A percentile compares a stretch with the other conserved stretches of the same genome.
These are phyloP conservation scores for Ditula angustiorana DNA, from an alignment of 2,888 invertebrate species.

Conservation along the genomic window DNA sequence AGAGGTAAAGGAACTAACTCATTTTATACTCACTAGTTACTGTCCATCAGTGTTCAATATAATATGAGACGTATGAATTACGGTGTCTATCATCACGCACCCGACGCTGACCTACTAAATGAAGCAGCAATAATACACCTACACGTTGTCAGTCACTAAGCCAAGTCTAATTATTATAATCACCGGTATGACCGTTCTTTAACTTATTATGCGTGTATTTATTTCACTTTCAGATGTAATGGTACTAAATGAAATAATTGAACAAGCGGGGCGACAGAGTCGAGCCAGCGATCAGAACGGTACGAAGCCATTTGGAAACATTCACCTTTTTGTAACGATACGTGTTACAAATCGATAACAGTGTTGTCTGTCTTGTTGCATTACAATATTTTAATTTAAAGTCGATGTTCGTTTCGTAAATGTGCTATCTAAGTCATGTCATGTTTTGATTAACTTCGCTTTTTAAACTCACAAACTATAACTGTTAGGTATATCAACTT, in stretches of 20 bases:
- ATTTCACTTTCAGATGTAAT: slow-evolving; percentile 92
- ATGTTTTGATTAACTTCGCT: slow-evolving; percentile 53
- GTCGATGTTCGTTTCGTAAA: slow-evolving; percentile 54
- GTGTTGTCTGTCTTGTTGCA: slow-evolving; percentile 41
- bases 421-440: slow-evolving; percentile 42
- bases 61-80: slow-evolving; percentile 1
- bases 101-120: slow-evolving; percentile 19
- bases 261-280: slow-evolving; percentile 96
- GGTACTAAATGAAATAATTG: slow-evolving; percentile 98
- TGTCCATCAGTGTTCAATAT: slow-evolving; percentile 13
- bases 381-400: slow-evolving; percentile 46
- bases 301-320: slow-evolving; percentile 76
- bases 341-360: slow-evolving; percentile 37
- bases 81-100: slow-evolving; percentile 4
- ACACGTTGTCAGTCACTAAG: neutral
- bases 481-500: too few species aligned
- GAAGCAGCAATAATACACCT: neutral
- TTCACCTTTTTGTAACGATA: slow-evolving; percentile 36
- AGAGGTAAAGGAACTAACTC: slow-evolving; percentile 88
- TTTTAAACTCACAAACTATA: slow-evolving; percentile 43
- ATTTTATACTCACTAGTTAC: slow-evolving; percentile 5
- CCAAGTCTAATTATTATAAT: neutral
- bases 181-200: neutral
- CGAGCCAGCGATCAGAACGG: slow-evolving; percentile 95
- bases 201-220: neutral